phyloP scores from a whole-genome alignment of 2,888 invertebrate species.

The Athalia rosae region DNA sequence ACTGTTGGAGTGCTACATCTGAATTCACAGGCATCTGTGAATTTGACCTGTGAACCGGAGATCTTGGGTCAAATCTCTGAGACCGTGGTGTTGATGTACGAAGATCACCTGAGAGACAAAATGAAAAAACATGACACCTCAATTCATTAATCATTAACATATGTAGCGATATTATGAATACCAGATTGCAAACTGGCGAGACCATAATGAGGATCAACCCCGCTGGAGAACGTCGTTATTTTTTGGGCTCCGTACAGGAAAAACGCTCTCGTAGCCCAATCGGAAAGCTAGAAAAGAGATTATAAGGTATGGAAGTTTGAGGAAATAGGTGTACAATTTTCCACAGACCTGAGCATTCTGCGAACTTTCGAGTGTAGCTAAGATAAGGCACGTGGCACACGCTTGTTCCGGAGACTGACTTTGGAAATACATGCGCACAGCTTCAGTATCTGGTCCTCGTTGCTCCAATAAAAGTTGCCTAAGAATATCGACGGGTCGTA shows the following conservation, averaged over 20 bases:
- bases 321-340: neutral
- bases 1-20: constrained; percentile 68
- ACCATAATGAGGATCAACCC: constrained; percentile 59
- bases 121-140: neutral
- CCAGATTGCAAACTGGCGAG: constrained; percentile 57
- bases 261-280: constrained; percentile 94
- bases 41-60: constrained; percentile 52
- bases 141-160: neutral
- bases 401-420: constrained; percentile 90
- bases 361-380: constrained; percentile 84
- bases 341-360: constrained; percentile 77
- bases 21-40: constrained; percentile 59
- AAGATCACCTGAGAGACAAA: constrained; percentile 55
- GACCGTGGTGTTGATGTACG: constrained; percentile 69
- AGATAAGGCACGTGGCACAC: constrained; percentile 89
- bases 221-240: constrained; percentile 52
- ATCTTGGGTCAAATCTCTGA: constrained; percentile 56
- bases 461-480: constrained; percentile 87
- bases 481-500: constrained; percentile 92
- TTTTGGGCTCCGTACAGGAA: constrained; percentile 92
- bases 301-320: neutral
- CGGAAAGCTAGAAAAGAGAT: constrained; percentile 75
- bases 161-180: constrained; percentile 44
- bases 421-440: constrained; percentile 90
- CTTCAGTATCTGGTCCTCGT: constrained; percentile 89